phyloP scores from a whole-genome alignment of 2,888 invertebrate genomes.

The Helicoverpa assulta region DNA sequence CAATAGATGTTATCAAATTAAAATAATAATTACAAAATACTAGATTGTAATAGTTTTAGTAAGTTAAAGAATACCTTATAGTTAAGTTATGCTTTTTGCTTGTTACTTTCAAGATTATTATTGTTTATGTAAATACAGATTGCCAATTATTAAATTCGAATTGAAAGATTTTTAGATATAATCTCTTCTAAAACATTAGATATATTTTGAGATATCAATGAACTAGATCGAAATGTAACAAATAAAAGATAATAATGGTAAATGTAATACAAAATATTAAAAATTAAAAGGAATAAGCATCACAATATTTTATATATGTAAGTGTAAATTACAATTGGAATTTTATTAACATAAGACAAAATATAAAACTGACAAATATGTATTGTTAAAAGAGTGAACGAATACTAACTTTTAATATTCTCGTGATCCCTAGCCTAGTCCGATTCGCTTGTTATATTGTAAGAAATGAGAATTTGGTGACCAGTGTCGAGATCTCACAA shows the following conservation, averaged over 20 bases:
- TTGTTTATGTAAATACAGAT: slow-evolving; percentile 8
- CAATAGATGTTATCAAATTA: slow-evolving; percentile 27
- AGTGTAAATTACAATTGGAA: slow-evolving; percentile 13
- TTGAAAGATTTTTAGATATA: not conserved
- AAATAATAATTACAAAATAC: not conserved
- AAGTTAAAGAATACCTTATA: not conserved
- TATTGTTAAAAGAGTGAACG: not conserved
- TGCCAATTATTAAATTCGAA: not conserved
- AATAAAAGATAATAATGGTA: slow-evolving; percentile 4
- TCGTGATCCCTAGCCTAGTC: slow-evolving; percentile 49
- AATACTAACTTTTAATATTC: slow-evolving; percentile 12
- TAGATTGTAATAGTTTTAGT: not conserved
- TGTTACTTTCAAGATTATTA: not conserved
- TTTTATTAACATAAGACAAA: slow-evolving; percentile 19
- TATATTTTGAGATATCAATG: slow-evolving; percentile 34
- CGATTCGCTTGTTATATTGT: slow-evolving; percentile 16
- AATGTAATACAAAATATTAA: slow-evolving; percentile 9
- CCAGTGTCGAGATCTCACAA: slow-evolving; percentile 32
- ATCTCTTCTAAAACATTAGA: not conserved
- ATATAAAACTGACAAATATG: slow-evolving; percentile 1
- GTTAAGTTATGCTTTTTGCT: slow-evolving; percentile 6
- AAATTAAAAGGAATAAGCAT: slow-evolving; percentile 15
- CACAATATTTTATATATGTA: slow-evolving; percentile 2
- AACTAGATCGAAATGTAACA: not conserved
- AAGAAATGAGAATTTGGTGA: slow-evolving; percentile 10